A percentile compares a stretch with the other conserved stretches of the same genome.
phyloP scores from a whole-genome alignment of 64 coral and sea anemone genomes.

The Platygyra sinensis region DNA sequence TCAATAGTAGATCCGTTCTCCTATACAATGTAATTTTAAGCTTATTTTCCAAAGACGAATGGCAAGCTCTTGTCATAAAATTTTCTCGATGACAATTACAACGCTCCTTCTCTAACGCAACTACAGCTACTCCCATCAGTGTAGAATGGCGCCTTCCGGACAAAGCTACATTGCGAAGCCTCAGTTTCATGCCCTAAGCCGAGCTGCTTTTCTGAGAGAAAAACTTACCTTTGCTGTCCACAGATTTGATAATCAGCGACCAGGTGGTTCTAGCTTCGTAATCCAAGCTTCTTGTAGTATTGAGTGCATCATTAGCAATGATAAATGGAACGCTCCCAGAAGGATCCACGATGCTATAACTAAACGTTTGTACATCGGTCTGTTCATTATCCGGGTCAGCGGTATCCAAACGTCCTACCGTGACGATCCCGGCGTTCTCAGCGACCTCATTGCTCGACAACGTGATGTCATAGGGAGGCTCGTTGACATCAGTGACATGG shows the following conservation, averaged over 20 bases:
- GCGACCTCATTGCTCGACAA: slow-evolving; percentile 52
- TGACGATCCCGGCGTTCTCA: slow-evolving; percentile 62
- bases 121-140: no score
- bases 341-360: slow-evolving; percentile 47
- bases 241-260: slow-evolving; percentile 58
- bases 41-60: no score
- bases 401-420: slow-evolving; percentile 53
- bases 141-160: no score
- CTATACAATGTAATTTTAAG: no score
- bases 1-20: background rate
- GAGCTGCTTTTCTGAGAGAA: background rate
- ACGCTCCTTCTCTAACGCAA: no score
- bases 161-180: no score
- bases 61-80: no score
- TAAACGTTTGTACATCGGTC: slow-evolving; percentile 70
- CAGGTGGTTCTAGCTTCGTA: slow-evolving; percentile 63
- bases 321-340: slow-evolving; percentile 49
- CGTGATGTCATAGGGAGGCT: slow-evolving; percentile 48
- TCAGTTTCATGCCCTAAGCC: background rate
- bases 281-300: slow-evolving; percentile 79
- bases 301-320: slow-evolving; percentile 57
- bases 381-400: slow-evolving; percentile 83
- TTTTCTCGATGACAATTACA: no score
- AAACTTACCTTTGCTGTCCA: slow-evolving; percentile 73
- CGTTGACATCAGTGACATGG: slow-evolving; percentile 50